A percentile compares a stretch with the other conserved stretches of the same genome.
Conservation (phyloP, 2,888 invertebrate genomes). For the Julus scandinavius region DNA sequence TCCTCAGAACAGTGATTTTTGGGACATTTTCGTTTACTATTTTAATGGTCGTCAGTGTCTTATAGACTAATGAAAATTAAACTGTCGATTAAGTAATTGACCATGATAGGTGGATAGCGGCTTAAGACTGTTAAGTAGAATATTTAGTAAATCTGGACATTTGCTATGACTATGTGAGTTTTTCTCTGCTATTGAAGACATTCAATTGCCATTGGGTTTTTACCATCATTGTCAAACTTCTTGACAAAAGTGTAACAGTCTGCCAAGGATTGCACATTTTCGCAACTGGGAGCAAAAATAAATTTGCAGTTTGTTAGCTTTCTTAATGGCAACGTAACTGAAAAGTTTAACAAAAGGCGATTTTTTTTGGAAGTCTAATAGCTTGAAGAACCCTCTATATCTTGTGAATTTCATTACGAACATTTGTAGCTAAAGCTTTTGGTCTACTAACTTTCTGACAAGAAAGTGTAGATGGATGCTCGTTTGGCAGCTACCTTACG, state of each 20-base stretch:
- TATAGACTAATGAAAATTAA: too few relatives aligned
- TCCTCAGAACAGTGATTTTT: too few relatives aligned
- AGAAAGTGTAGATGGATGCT: conserved; percentile 24
- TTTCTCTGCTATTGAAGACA: neutral
- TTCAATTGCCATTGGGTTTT: neutral
- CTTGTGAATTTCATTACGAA: conserved; percentile 23
- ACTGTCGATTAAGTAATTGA: too few relatives aligned
- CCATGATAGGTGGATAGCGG: too few relatives aligned
- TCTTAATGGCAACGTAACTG: conserved; percentile 4
- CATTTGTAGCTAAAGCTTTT: neutral
- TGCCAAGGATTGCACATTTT: neutral
- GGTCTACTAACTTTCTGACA: neutral
- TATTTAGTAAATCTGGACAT: too few relatives aligned
- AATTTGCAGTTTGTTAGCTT: conserved; percentile 31
- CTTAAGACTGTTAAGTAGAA: too few relatives aligned
- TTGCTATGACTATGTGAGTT: neutral
- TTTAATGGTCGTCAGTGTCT: too few relatives aligned
- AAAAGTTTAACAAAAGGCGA: conserved; percentile 10
- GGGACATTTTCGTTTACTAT: too few relatives aligned
- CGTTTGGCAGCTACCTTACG: conserved; percentile 39
- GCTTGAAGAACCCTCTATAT: neutral
- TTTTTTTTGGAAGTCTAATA: neutral
- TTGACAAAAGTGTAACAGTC: neutral
- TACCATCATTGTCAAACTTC: neutral
- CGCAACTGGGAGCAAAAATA: neutral